Base-by-base conservation (phyloP, 2,797 vertebrate species). In the Anolis apletophallus region DNA sequence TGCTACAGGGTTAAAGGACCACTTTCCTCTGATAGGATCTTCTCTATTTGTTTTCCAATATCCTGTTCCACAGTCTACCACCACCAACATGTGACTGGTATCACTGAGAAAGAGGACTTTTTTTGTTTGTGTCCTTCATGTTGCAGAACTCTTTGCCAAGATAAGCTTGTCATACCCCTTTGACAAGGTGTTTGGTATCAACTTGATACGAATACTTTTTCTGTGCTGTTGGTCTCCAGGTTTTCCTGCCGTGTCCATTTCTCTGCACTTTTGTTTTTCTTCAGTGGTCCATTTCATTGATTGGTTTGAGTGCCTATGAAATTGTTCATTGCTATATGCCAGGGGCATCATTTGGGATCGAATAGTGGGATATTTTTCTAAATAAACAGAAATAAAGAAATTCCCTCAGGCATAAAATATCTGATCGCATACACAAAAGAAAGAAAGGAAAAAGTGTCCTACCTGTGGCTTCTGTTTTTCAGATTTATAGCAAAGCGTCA, bases 401-500 rank as follows among this genome's bases (percentile, higher is more conserved):
- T 50, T 67, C n/a, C 12, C 80, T 69, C 29, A n/a, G 64, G 17
- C 29, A 34, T 69, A 12, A 75, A 19, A 75, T 5, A 32, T 46
- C 61, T 34, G 9, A 3, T 5, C n/a, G 8, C 8, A 67, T 17
- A 26, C 2, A 46, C 40, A 61, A 32, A 1, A 6, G 12, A 81
- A n/a, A 68, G 4, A 50, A 80, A 57, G 23, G 17, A 34, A 72
- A 36, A 11, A 52, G 36, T 68, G 29, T 71, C 86, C 84, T 86
- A 90, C 84, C 91, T 88, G 84, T 34, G 88, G 29, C 3, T 69
- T 73, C 72, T 81, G 4, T 89, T 85, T 86, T 40, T 26, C 76
- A 16, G 85, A 72, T 57, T 83, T 88, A 36, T n/a, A 68, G 21
- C 57, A 10, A 0, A 68, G 14, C 34, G 26, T 80, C 32, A 72